Evolutionary conservation across 2,113 vertebrate species (phyloP), one percentile per base, ranked within the genome.

Genomic region (Percina caprodes): DNA sequence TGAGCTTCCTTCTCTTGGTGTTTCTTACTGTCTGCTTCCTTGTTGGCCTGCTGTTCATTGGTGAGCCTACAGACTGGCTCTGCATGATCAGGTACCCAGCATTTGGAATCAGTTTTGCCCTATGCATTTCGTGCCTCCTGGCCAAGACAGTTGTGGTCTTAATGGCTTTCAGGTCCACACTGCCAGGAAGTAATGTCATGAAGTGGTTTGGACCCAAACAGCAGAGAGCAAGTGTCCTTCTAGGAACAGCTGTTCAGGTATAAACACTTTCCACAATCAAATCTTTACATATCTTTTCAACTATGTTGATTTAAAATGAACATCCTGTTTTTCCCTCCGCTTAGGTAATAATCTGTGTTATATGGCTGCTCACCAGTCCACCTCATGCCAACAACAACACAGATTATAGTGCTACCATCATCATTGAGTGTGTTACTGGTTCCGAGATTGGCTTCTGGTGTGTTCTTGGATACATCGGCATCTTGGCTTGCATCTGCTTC

Each of bases 171-270:
- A 54, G 51, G 51, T 54, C 51, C 51, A 54, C 51, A n/a, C 3
- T 54, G 51, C 51, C 51, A n/a, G 51, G 51, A 2, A 54, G 21
- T 54, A 21, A n/a, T 54, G 51, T 54, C 51, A 54, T 54, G 51
- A 54, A 54, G 21, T 54, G 51, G 51, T 54, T 54, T 54, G 51
- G 51, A n/a, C 51, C 51, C 51, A 54, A n/a, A 1, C 51, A 54
- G 51, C 51, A 54, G 51, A 54, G 21, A 54, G 63, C 88, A 33
- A 91, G 86, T 77, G 90, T 94, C 69, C 33, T 94, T 88, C 52
- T 94, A 23, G 94, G 92, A 78, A 92, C 92, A 30, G 74, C 74
- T 18, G 21, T 94, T 30, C 94, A 95, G 89, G 89, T 91, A 63
- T 3, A 70, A 52, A 67, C 30, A 2, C 3, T 54, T 23, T 52